Evolutionary conservation across 2,113 vertebrate species (phyloP).

Genomic region (Trogon surrucura): DNA sequence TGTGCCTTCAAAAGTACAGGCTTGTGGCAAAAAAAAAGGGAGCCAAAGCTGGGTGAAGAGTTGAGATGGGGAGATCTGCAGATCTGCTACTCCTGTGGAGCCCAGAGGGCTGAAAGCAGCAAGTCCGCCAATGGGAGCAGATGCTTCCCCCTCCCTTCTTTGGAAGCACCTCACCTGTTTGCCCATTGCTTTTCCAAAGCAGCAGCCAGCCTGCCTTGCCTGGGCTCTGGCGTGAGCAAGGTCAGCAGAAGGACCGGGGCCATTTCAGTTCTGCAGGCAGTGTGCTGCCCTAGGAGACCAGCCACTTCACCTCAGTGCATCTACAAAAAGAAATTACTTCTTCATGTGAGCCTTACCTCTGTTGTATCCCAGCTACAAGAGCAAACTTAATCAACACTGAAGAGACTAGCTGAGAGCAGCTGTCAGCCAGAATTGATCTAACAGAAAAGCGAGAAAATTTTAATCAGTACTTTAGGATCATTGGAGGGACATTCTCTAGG

Average conservation of each 20-base stretch:
- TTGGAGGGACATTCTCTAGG: not conserved
- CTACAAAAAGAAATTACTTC: not conserved
- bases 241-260: not conserved
- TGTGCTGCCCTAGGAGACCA: not conserved
- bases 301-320: not conserved
- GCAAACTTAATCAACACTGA: not conserved
- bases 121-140: not conserved
- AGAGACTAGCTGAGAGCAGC: not conserved
- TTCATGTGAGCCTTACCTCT: not conserved
- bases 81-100: not conserved
- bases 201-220: not conserved
- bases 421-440: not conserved
- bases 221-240: not conserved
- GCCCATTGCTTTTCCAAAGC: not conserved
- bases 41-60: not conserved
- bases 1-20: slow-evolving; percentile 1
- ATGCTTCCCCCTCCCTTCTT: not conserved
- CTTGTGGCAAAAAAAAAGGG: not conserved
- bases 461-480: not conserved
- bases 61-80: not conserved
- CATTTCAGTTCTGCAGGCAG: not conserved
- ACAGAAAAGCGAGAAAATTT: not conserved
- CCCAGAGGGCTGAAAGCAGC: not conserved
- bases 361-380: not conserved
- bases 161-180: not conserved